Evolutionary conservation across 37 sponge, comb jelly and placozoan species (phyloP).

Genomic region (Aplysina aerophoba): DNA sequence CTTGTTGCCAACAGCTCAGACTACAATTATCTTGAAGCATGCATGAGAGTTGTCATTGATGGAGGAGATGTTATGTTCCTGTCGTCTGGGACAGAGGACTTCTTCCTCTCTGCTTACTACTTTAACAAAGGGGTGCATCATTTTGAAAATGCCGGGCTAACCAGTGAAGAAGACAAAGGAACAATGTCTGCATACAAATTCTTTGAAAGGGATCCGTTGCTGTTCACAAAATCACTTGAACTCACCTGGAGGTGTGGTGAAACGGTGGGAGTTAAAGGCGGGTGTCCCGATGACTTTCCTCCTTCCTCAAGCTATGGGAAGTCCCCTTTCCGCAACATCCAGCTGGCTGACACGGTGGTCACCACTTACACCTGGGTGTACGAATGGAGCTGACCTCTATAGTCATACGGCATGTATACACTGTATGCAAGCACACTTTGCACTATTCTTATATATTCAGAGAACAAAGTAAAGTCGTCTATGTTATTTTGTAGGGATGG

Average conservation of each 20-base stretch:
- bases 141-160: slow-evolving; percentile 67
- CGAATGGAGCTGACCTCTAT: slow-evolving; percentile 25
- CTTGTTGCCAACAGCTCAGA: slow-evolving; percentile 58
- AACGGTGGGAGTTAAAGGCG: slow-evolving; percentile 20
- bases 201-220: slow-evolving; percentile 81
- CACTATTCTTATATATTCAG: too few species aligned
- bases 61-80: slow-evolving; percentile 49
- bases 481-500: too few species aligned
- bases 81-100: slow-evolving; percentile 86
- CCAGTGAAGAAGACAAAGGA: slow-evolving; percentile 34
- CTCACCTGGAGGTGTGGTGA: slow-evolving; percentile 83
- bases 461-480: too few species aligned
- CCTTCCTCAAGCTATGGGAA: slow-evolving; percentile 1
- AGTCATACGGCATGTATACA: background rate
- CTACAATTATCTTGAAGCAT: slow-evolving; percentile 73
- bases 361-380: slow-evolving; percentile 82
- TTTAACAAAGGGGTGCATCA: slow-evolving; percentile 67
- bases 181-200: slow-evolving; percentile 81
- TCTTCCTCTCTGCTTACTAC: slow-evolving; percentile 88
- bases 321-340: background rate
- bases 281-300: slow-evolving; percentile 70
- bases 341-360: slow-evolving; percentile 43
- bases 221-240: slow-evolving; percentile 70
- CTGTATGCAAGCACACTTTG: too few species aligned
- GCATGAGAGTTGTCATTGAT: slow-evolving; percentile 68